Percentiles rank a stretch among this genome's conserved stretches.
phyloP scores from a whole-genome alignment of 2,888 invertebrate species.

The Polylopha cassiicola region DNA sequence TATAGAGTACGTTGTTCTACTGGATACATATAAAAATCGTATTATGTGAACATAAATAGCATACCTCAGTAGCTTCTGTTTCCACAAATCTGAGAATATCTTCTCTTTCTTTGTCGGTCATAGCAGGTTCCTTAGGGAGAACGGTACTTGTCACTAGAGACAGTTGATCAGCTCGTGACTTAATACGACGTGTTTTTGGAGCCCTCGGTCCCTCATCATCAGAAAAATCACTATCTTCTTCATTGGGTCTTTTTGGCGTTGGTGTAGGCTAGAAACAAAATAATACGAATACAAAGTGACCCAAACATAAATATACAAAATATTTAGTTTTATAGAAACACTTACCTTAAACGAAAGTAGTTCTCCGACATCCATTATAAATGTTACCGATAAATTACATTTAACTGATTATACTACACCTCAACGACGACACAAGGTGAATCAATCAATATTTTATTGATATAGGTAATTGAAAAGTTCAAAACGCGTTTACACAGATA shows the following conservation, averaged over 20 bases:
- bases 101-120: conserved; percentile 85
- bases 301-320: too few species aligned
- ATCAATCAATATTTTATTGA: too few species aligned
- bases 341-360: conserved; percentile 70
- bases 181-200: conserved; percentile 79
- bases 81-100: conserved; percentile 91
- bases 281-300: too few species aligned
- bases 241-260: conserved; percentile 84
- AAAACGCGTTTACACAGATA: too few species aligned
- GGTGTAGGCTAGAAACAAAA: conserved; percentile 82
- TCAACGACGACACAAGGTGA: too few species aligned
- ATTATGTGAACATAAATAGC: too few species aligned
- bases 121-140: conserved; percentile 78
- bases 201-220: conserved; percentile 80
- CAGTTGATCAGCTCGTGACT: conserved; percentile 60
- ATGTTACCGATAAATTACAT: too few species aligned
- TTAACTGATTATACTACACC: too few species aligned
- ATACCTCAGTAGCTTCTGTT: conserved; percentile 85
- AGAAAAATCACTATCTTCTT: conserved; percentile 81
- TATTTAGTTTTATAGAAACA: background rate
- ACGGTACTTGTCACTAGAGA: conserved; percentile 61
- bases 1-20: too few species aligned
- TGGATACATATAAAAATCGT: too few species aligned
- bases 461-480: too few species aligned
- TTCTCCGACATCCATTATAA: conserved; percentile 70